Evolutionary conservation across 2,113 vertebrate genomes (phyloP), one percentile per base, ranked within the genome.

Genomic region (Triplophysa siluroides): DNA sequence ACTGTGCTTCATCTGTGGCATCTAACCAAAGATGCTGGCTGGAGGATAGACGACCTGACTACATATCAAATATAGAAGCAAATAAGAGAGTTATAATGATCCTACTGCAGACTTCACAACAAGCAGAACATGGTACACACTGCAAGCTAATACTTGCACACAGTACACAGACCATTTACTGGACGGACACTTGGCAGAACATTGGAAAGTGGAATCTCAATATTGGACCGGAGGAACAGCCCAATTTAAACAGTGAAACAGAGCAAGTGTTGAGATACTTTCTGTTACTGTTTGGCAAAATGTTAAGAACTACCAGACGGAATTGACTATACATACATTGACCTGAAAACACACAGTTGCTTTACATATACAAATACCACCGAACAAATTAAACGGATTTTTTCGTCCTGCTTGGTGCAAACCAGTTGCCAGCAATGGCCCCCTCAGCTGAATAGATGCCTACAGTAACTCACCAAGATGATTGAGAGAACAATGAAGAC

Each of bases 331-430:
- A 29, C 50, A 23, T 63, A 45, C 41, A 63, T 63, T 76, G 50
- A 63, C 73, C 73, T 50, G 63, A 63, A 61, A 76, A 63, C 23
- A 73, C 54, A 76, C 73, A 63, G 23, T 13, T 2, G 43, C 14
- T 47, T 19, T 47, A 21, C 60, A 76, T 76, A 76, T n/a, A 63
- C 58, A 76, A 76, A 76, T 29, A 76, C 73, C 73, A 76, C 23
- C 0, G 26, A 21, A 41, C 52, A 58, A 72, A 58, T 58, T 33
- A 58, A 76, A 63, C 41, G 26, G 56, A 62, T 63, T 5, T 62
- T 76, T 63, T 29, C 21, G 1, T 63, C 47, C 21, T 16, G 21
- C 26, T 61, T 11, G 60, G 61, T 61, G 45, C 56, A 81, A 60
- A 43, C 33, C 2, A 18, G 60, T 13, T 18, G 67, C 60, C 60